These are phyloP conservation scores for Venustaconcha ellipsiformis DNA, from an alignment of 1,140 invertebrate genomes.

Conservation along the genomic window DNA sequence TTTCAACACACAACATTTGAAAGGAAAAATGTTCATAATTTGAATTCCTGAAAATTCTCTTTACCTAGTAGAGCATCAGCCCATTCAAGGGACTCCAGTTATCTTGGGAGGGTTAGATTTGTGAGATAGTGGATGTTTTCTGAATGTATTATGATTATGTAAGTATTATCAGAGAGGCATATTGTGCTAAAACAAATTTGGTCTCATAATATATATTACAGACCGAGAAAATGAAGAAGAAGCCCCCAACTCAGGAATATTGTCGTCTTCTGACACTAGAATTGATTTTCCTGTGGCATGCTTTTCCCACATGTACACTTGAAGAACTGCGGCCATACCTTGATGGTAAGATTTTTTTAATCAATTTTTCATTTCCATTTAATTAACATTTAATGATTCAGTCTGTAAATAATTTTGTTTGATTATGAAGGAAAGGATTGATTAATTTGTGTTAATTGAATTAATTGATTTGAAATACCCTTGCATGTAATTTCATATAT, in stretches of 20 bases:
- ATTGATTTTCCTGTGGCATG: conserved; percentile 81
- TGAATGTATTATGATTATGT: no score
- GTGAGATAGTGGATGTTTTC: no score
- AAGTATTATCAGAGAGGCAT: no score
- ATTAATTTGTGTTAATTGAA: neutral
- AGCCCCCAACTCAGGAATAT: conserved; percentile 62
- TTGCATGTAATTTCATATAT: neutral
- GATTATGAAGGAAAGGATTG: no score
- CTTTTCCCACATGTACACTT: conserved; percentile 75
- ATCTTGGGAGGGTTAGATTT: conserved; percentile 12
- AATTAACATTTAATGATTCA: neutral
- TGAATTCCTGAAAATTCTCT: neutral
- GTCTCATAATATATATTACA: no score
- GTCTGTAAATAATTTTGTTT: no score
- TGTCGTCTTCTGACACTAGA: conserved; percentile 78
- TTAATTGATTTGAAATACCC: neutral
- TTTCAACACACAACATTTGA: no score
- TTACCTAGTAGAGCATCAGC: no score
- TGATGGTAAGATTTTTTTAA: conserved; percentile 33
- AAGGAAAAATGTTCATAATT: no score
- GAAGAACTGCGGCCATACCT: conserved; percentile 66
- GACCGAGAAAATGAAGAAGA: conserved; percentile 64
- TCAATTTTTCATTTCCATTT: neutral
- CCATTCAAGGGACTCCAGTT: neutral
- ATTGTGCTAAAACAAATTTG: no score